A percentile compares a stretch with the other conserved stretches of the same genome.
Conservation (phyloP, 2,113 vertebrate species). For the Edolisoma coerulescens region DNA sequence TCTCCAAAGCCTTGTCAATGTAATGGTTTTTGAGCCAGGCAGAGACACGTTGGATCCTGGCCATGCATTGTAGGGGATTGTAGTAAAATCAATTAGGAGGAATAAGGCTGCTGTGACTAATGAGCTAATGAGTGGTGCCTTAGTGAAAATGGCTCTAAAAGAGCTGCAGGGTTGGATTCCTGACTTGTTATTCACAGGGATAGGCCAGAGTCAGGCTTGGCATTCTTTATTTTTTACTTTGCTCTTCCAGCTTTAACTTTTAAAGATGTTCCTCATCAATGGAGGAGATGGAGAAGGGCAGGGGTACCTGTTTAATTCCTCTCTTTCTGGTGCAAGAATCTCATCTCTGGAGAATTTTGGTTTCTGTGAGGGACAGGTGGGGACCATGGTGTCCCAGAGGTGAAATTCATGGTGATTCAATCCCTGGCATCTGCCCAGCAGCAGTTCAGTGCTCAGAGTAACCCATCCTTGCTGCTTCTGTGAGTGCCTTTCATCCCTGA, state of each 20-base stretch:
- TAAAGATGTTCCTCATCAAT: not conserved
- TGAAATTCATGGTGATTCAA: not conserved
- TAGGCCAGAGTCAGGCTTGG: not conserved
- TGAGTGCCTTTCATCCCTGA: not conserved
- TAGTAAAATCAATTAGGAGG: conserved; percentile 51
- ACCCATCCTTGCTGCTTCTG: not conserved
- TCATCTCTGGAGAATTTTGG: not conserved
- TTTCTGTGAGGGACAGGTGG: not conserved
- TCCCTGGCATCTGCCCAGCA: not conserved
- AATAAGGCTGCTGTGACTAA: conserved; percentile 48
- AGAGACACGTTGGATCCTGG: not conserved
- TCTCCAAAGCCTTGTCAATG: not conserved
- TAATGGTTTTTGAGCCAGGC: not conserved
- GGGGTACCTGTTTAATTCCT: not conserved
- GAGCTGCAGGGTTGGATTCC: conserved; percentile 37
- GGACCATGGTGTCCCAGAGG: not conserved
- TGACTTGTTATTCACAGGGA: not conserved
- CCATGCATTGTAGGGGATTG: not conserved
- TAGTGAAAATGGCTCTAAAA: not conserved
- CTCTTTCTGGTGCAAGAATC: not conserved
- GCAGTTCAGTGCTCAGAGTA: not conserved
- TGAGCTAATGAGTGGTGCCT: conserved; percentile 31
- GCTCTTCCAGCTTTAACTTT: not conserved
- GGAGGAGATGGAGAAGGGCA: not conserved
- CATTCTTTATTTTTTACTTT: not conserved